Percentiles rank a stretch among this genome's conserved stretches.
phyloP scores from a whole-genome alignment of 2,797 vertebrate genomes.

The Cuculus canorus region DNA sequence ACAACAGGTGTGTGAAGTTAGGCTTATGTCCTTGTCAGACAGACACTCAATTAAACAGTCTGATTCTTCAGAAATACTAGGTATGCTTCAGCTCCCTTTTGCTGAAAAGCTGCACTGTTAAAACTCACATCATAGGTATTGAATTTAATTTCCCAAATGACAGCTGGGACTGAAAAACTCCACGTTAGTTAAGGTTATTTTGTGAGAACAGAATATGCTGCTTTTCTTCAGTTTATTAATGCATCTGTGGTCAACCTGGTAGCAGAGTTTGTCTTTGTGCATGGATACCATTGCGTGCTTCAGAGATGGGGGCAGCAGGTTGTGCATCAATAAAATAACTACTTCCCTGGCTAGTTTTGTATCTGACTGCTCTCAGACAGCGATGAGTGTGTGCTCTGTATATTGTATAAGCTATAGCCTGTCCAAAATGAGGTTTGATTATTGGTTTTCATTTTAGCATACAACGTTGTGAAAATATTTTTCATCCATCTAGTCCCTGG shows the following conservation, averaged over 20 bases:
- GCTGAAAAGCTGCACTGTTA: neutral
- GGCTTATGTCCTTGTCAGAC: neutral
- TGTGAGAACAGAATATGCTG: neutral
- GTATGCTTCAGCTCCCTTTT: neutral
- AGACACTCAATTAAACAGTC: neutral
- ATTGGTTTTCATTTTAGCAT: neutral
- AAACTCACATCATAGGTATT: slow-evolving; percentile 7
- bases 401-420: neutral
- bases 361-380: neutral
- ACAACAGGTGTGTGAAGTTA: slow-evolving; percentile 18
- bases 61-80: neutral
- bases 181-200: neutral
- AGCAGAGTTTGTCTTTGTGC: neutral
- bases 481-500: neutral
- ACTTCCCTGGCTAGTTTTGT: neutral
- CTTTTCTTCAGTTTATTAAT: neutral
- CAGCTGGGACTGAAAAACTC: neutral
- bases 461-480: neutral
- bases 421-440: neutral
- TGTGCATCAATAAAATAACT: neutral
- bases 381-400: fast-evolving
- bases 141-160: slow-evolving; percentile 28
- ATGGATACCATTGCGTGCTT: neutral
- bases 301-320: neutral
- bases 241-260: neutral